phyloP scores from a whole-genome alignment of 2,113 vertebrate species.

The Panthera leo region DNA sequence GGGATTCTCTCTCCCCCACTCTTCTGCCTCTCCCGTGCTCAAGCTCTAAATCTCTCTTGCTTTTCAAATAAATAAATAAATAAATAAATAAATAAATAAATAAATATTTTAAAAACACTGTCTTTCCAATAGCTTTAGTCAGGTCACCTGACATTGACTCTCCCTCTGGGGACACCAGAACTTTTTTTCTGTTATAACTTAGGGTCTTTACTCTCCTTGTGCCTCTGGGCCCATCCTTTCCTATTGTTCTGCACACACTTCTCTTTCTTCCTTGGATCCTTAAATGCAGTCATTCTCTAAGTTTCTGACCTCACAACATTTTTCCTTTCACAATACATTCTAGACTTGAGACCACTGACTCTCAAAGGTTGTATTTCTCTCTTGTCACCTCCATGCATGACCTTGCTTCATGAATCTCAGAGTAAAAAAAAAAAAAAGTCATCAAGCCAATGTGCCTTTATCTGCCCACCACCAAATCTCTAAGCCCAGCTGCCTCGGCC shows the following conservation, averaged over 20 bases:
- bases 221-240: background rate
- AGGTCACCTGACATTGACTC: background rate
- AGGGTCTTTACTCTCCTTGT: background rate
- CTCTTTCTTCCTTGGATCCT: background rate
- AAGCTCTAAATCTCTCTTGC: too few species aligned
- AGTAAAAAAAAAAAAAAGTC: background rate
- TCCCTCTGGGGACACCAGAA: background rate
- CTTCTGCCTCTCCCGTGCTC: too few species aligned
- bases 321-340: background rate
- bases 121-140: background rate
- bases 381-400: background rate
- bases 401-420: background rate
- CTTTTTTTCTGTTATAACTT: background rate
- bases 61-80: too few species aligned
- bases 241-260: background rate
- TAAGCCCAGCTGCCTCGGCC: background rate
- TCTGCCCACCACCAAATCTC: background rate
- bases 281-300: background rate
- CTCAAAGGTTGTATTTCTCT: background rate
- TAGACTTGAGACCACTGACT: background rate
- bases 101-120: background rate
- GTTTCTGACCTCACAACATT: background rate
- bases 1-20: too few species aligned
- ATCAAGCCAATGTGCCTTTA: background rate
- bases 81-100: too few species aligned